phyloP scores from a whole-genome alignment of 2,797 vertebrate species.

The Emydoidea blandingii region DNA sequence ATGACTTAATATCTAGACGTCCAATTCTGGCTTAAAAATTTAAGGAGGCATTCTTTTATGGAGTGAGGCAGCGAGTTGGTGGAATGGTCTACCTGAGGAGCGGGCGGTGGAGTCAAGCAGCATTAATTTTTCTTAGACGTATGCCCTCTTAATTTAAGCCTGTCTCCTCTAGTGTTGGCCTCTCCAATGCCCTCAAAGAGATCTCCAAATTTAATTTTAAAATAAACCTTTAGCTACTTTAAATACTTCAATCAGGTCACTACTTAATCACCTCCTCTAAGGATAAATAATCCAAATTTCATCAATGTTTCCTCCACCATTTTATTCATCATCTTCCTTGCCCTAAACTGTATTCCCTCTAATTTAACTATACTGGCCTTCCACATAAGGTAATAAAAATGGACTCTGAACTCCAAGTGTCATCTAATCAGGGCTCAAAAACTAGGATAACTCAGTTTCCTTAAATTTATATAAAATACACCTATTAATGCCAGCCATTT shows the following conservation, averaged over 20 bases:
- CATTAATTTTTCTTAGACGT: neutral
- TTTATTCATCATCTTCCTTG: slow-evolving; percentile 30
- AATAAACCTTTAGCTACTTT: slow-evolving; percentile 38
- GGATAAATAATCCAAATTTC: slow-evolving; percentile 53
- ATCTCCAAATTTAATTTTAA: slow-evolving; percentile 30
- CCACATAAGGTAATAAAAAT: no score
- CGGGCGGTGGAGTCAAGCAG: no score
- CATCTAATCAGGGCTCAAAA: neutral
- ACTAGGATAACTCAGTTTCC: slow-evolving; percentile 21
- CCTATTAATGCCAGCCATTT: neutral
- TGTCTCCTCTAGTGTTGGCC: neutral
- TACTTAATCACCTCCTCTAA: neutral
- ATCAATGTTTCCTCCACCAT: slow-evolving; percentile 34
- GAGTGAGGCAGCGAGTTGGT: no score
- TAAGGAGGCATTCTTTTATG: no score
- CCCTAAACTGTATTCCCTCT: slow-evolving; percentile 16
- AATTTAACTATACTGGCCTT: neutral
- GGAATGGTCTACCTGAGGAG: no score
- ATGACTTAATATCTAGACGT: neutral
- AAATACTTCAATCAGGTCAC: slow-evolving; percentile 18
- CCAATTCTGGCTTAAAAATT: slow-evolving; percentile 14
- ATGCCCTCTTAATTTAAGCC: neutral
- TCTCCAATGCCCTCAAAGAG: neutral
- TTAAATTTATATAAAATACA: neutral
- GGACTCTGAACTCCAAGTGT: slow-evolving; percentile 30